phyloP scores from a whole-genome alignment of 2,888 invertebrate genomes.

The Celastrina argiolus region DNA sequence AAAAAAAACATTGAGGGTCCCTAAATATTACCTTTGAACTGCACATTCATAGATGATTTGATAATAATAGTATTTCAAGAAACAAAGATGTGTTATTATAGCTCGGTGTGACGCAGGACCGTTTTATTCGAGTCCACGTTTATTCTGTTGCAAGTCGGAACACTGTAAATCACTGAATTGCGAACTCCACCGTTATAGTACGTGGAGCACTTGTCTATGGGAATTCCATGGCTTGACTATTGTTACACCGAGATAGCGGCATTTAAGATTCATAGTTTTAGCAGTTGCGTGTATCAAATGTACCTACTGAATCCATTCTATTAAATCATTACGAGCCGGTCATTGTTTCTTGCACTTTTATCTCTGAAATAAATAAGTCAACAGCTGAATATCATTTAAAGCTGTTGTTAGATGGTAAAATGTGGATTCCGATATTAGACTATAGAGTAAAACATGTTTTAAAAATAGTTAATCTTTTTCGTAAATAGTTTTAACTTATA shows the following conservation, averaged over 20 bases:
- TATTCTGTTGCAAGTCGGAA: constrained; percentile 53
- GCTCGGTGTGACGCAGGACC: constrained; percentile 43
- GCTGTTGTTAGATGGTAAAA: neutral
- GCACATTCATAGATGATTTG: too few relatives aligned
- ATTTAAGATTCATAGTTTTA: constrained; percentile 41
- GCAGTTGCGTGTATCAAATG: constrained; percentile 35
- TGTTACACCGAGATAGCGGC: constrained; percentile 37
- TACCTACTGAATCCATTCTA: constrained; percentile 21
- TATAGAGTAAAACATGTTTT: too few relatives aligned
- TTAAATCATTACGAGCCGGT: constrained; percentile 20
- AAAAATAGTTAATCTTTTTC: too few relatives aligned
- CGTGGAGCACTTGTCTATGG: constrained; percentile 66
- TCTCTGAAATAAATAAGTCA: neutral
- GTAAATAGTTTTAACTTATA: too few relatives aligned
- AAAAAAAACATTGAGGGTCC: too few relatives aligned
- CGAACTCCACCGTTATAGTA: constrained; percentile 62
- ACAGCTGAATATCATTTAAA: neutral
- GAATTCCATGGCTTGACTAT: constrained; percentile 50
- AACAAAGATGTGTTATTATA: constrained; percentile 26
- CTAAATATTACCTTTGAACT: too few relatives aligned
- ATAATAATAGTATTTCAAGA: neutral
- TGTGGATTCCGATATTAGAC: neutral
- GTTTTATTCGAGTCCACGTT: constrained; percentile 49
- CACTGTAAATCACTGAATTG: constrained; percentile 71
- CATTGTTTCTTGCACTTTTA: constrained; percentile 19